These are phyloP conservation scores for Empis livida DNA, from an alignment of 2,888 invertebrate species.

Conservation along the genomic window DNA sequence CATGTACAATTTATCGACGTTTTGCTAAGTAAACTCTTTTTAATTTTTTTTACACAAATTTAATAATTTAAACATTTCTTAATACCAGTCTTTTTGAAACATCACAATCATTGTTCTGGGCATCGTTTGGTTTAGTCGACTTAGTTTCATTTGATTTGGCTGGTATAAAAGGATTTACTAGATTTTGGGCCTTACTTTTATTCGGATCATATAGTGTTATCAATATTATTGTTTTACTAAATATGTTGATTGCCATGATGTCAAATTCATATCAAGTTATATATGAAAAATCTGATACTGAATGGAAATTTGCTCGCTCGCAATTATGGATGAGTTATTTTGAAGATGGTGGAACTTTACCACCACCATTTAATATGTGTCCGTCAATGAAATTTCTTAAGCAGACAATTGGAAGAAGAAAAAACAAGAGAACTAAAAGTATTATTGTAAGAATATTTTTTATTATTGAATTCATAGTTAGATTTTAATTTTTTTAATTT, in stretches of 20 bases:
- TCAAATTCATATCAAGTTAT: constrained; percentile 97
- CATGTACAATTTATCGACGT: constrained; percentile 75
- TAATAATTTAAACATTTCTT: not conserved
- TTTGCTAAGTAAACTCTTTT: constrained; percentile 62
- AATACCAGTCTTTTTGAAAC: constrained; percentile 84
- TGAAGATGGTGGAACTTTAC: constrained; percentile 81
- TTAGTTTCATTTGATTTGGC: constrained; percentile 85
- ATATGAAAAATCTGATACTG: constrained; percentile 86
- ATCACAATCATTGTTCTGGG: constrained; percentile 96
- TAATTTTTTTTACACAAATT: not conserved
- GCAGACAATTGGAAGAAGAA: constrained; percentile 39
- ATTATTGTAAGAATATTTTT: constrained; percentile 40
- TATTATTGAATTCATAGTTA: too few species aligned
- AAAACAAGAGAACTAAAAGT: constrained; percentile 41
- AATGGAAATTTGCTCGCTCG: constrained; percentile 95
- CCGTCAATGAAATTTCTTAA: constrained; percentile 68
- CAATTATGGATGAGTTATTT: constrained; percentile 97
- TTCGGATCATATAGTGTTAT: constrained; percentile 97
- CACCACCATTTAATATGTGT: constrained; percentile 88
- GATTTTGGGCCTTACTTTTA: constrained; percentile 94
- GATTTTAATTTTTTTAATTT: too few species aligned
- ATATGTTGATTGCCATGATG: constrained; percentile 99
- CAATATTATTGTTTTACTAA: constrained; percentile 90
- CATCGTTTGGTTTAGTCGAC: constrained; percentile 92
- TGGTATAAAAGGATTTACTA: constrained; percentile 90